phyloP scores from a whole-genome alignment of 2,888 invertebrate genomes.

The Ryuthela nishihirai region DNA sequence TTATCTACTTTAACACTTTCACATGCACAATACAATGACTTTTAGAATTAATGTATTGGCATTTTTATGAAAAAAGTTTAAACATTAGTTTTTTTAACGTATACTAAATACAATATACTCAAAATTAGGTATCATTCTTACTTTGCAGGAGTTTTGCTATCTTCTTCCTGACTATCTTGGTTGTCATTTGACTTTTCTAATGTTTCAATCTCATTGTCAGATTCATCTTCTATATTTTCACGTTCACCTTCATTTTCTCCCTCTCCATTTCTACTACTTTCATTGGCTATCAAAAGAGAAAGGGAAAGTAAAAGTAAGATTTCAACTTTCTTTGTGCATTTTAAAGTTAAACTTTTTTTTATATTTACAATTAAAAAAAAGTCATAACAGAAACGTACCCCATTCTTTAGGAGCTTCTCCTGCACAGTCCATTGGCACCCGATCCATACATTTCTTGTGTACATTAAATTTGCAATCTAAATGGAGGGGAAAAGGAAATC shows the following conservation, averaged over 20 bases:
- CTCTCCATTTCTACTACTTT: slow-evolving; percentile 31
- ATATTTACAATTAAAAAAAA: neutral
- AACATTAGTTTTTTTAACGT: too few relatives aligned
- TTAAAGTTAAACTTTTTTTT: neutral
- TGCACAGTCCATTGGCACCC: slow-evolving; percentile 84
- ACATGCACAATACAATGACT: too few relatives aligned
- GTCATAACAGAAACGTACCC: slow-evolving; percentile 8
- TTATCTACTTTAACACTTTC: too few relatives aligned
- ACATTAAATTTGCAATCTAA: slow-evolving; percentile 88
- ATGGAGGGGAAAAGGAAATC: slow-evolving; percentile 14
- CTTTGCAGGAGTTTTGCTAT: slow-evolving; percentile 36
- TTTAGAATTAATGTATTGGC: too few relatives aligned
- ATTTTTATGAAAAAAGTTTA: too few relatives aligned
- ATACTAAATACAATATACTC: too few relatives aligned
- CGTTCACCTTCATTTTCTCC: slow-evolving; percentile 30
- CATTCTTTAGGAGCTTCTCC: slow-evolving; percentile 66
- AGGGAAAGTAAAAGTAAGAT: too few relatives aligned
- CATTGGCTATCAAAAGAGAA: slow-evolving; percentile 10
- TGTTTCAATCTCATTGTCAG: slow-evolving; percentile 41
- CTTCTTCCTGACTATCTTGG: slow-evolving; percentile 37
- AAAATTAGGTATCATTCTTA: slow-evolving; percentile 15
- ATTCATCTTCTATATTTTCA: slow-evolving; percentile 41
- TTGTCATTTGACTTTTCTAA: slow-evolving; percentile 26
- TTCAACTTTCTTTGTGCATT: too few relatives aligned
- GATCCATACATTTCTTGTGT: slow-evolving; percentile 88